Percentiles rank a stretch among this genome's conserved stretches.
These are phyloP conservation scores for Centrocercus urophasianus DNA, from an alignment of 2,113 vertebrate genomes.

Conservation along the genomic window DNA sequence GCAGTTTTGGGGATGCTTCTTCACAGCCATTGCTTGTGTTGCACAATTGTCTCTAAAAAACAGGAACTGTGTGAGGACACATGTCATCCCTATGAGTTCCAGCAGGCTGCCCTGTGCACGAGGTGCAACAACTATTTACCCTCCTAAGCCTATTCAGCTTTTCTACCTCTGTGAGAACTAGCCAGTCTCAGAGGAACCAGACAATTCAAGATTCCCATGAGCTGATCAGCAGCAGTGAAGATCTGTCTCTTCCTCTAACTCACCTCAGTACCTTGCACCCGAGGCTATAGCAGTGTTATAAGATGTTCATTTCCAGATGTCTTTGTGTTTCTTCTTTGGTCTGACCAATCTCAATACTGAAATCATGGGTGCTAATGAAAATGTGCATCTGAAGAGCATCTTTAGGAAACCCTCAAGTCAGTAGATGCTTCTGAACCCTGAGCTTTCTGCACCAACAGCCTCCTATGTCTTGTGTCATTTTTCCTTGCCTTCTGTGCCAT, in stretches of 20 bases:
- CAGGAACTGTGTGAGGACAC: background rate
- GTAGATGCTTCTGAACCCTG: background rate
- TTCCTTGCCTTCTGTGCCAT: background rate
- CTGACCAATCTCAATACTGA: background rate
- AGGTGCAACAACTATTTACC: background rate
- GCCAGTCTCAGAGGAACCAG: background rate
- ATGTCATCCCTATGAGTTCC: accelerated
- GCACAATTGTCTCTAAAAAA: background rate
- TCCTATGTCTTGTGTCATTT: background rate
- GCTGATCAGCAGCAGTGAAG: background rate
- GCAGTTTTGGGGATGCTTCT: background rate
- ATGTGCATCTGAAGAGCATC: background rate
- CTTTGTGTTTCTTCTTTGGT: background rate
- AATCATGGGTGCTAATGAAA: background rate
- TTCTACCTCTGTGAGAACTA: background rate
- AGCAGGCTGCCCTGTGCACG: accelerated
- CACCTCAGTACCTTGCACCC: background rate
- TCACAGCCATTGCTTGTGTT: background rate
- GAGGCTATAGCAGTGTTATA: background rate
- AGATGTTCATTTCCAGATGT: background rate
- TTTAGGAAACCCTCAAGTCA: background rate
- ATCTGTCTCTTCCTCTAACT: background rate
- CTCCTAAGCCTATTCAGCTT: background rate
- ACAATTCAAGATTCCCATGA: background rate
- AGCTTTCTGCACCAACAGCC: background rate